Conservation (phyloP, 2,113 vertebrate genomes). For the Mesembrinibis cayennensis region DNA sequence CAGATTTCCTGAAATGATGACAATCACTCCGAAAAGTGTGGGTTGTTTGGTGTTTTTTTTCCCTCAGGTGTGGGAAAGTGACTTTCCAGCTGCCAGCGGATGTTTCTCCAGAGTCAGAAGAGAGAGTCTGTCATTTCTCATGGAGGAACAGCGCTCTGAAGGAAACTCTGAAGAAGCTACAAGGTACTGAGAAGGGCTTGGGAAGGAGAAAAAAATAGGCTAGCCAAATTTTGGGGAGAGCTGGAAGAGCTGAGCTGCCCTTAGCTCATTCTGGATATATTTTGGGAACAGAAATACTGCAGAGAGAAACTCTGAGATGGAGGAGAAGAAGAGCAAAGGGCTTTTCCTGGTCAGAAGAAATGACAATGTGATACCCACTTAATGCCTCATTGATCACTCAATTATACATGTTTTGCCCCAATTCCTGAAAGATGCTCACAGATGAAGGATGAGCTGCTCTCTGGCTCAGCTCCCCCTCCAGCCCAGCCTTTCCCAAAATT, state of each 20-base stretch:
- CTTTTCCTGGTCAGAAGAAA: not conserved
- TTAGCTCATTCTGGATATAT: accelerated
- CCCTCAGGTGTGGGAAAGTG: not conserved
- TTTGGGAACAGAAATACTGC: not conserved
- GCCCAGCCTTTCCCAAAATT: not conserved
- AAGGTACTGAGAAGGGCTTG: not conserved
- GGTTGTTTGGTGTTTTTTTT: too few species aligned
- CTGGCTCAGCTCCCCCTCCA: not conserved
- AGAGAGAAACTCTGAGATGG: not conserved
- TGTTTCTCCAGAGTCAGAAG: not conserved
- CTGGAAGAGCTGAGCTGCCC: not conserved
- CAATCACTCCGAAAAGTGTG: not conserved
- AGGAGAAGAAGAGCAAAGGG: not conserved
- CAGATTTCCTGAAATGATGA: too few species aligned
- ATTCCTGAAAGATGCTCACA: not conserved
- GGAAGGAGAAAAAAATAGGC: not conserved
- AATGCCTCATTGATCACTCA: not conserved
- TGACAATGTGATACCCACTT: not conserved
- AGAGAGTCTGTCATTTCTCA: not conserved
- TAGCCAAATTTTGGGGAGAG: not conserved
- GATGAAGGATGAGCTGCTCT: not conserved
- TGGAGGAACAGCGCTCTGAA: not conserved
- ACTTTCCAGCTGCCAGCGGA: not conserved
- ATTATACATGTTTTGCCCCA: not conserved
- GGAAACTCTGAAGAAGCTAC: conserved; percentile 18